These are phyloP conservation scores for Osmoderma eremita DNA, from an alignment of 2,888 invertebrate genomes.

Conservation along the genomic window DNA sequence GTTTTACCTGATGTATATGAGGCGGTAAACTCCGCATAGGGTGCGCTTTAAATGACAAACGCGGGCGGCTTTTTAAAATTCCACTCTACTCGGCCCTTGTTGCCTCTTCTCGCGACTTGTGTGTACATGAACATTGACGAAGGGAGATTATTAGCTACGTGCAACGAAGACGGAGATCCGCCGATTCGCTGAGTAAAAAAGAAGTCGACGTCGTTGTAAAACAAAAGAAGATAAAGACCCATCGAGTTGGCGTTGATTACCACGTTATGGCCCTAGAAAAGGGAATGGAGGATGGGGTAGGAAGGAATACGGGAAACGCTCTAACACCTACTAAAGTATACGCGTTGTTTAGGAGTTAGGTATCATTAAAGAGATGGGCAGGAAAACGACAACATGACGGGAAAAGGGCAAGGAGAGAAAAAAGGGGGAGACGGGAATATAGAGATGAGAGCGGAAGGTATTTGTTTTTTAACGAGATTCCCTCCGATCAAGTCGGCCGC, in stretches of 20 bases:
- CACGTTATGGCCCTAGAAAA: constrained; percentile 42
- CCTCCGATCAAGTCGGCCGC: constrained; percentile 57
- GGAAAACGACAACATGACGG: constrained; percentile 23
- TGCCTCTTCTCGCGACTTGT: constrained; percentile 44
- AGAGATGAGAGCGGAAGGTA: constrained; percentile 54
- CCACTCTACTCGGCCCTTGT: constrained; percentile 45
- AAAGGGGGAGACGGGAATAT: constrained; percentile 7
- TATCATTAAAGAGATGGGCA: constrained; percentile 26
- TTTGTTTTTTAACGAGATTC: constrained; percentile 64
- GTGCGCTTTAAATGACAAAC: constrained; percentile 59
- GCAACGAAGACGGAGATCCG: constrained; percentile 56
- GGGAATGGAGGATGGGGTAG: not conserved
- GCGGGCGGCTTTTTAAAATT: constrained; percentile 61
- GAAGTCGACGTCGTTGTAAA: constrained; percentile 54
- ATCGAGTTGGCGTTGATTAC: constrained; percentile 60
- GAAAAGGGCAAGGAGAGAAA: not conserved
- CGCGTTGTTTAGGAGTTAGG: constrained; percentile 52
- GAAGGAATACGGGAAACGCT: constrained; percentile 41
- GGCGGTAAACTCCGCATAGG: constrained; percentile 28
- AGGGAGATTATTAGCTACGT: constrained; percentile 56
- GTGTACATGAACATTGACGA: constrained; percentile 56
- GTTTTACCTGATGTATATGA: constrained; percentile 33
- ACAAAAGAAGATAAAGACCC: constrained; percentile 57
- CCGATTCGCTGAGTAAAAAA: constrained; percentile 54
- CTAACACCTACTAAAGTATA: constrained; percentile 60